These are phyloP conservation scores for Aldabrachelys gigantea DNA, from an alignment of 2,113 vertebrate species.

Conservation along the genomic window DNA sequence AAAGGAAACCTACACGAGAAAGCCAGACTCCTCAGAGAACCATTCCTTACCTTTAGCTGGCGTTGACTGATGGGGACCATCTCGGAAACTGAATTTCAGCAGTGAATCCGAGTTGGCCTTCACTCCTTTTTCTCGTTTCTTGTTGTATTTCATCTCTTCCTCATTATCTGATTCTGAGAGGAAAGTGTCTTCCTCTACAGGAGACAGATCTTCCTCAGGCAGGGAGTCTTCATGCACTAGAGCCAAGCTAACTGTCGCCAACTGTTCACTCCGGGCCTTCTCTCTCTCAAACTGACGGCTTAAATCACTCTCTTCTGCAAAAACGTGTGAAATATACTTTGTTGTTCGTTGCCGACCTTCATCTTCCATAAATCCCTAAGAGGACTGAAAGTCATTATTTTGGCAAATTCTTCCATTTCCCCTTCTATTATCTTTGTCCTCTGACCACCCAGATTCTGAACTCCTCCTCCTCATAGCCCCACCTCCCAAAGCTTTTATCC, in stretches of 20 bases:
- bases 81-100: not conserved
- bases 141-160: constrained; percentile 49
- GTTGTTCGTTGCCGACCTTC: constrained; percentile 94
- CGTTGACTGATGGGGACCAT: constrained; percentile 47
- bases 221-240: constrained; percentile 67
- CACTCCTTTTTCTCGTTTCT: constrained; percentile 40
- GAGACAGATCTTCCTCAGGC: not conserved
- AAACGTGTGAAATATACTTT: constrained; percentile 91
- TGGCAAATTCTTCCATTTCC: not conserved
- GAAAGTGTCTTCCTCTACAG: constrained; percentile 55
- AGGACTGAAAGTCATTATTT: not conserved
- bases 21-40: not conserved
- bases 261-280: constrained; percentile 86
- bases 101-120: not conserved
- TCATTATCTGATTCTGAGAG: constrained; percentile 68
- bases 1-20: not conserved
- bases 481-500: accelerated
- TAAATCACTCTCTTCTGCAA: constrained; percentile 87
- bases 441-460: not conserved
- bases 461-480: not conserved
- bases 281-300: constrained; percentile 90
- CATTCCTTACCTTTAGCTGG: constrained; percentile 70
- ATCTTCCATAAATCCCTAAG: constrained; percentile 96
- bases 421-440: not conserved
- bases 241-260: constrained; percentile 79